These are phyloP conservation scores for Silurus lanzhouensis DNA, from an alignment of 2,797 vertebrate species.

Conservation along the genomic window DNA sequence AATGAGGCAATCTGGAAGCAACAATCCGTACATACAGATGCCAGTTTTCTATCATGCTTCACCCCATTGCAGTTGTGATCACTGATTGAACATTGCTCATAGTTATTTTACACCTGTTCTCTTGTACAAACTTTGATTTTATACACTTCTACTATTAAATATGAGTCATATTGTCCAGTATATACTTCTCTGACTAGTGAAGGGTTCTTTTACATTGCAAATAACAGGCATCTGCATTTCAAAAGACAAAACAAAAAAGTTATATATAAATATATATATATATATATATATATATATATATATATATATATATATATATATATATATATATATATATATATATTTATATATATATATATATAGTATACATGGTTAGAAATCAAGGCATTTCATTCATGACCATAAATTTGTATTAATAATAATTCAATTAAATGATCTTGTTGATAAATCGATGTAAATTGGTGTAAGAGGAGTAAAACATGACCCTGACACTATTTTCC, in stretches of 20 bases:
- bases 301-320: too few relatives aligned
- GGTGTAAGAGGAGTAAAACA: not conserved
- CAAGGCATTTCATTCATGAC: too few relatives aligned
- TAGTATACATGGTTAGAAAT: not conserved
- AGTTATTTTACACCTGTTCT: not conserved
- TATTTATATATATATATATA: too few relatives aligned
- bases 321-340: too few relatives aligned
- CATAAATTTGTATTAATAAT: too few relatives aligned
- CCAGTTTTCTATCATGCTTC: not conserved
- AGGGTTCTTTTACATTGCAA: not conserved
- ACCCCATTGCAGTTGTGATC: not conserved
- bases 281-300: too few relatives aligned
- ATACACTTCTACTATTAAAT: not conserved
- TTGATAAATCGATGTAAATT: too few relatives aligned
- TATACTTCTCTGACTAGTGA: not conserved
- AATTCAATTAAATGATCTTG: too few relatives aligned
- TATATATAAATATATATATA: not conserved
- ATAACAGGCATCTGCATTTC: not conserved
- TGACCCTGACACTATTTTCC: not conserved
- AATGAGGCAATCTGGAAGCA: conserved; percentile 38
- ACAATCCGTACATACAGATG: conserved; percentile 10
- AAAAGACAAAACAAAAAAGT: not conserved
- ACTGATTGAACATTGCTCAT: conserved; percentile 4
- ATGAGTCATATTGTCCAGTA: not conserved
- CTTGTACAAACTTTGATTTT: not conserved